Base-by-base conservation (phyloP, 2,888 invertebrate genomes). In the Epinotia bilunana region DNA sequence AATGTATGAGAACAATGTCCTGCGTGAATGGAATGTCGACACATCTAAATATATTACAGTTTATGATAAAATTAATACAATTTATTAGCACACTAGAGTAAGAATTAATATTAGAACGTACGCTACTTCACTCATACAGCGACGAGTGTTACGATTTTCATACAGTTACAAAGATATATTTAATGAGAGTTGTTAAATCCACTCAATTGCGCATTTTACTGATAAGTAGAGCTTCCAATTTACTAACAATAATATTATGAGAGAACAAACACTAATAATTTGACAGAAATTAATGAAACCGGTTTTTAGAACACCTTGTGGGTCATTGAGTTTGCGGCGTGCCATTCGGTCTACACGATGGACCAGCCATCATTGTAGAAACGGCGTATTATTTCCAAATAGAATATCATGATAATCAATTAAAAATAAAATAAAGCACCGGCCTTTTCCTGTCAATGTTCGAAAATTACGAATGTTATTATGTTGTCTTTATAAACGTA, bases 71-170 rank as follows among this genome's bases (percentile, higher is more conserved):
- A 91, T 92, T 93, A 92, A 90, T 92, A 92, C 88, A 88, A 91
- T 88, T 91, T 88, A 93, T 93, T 94, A 94, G 93, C 92, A 94
- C 94, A 90, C 93, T 94, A 93, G 84, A 89, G 85, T 91, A 91
- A 91, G 81, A 89, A 91, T 92, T 93, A 92, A 90, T 91, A 88
- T 84, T 91, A 89, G 90, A 91, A 87, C 87, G 82, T 90, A 86
- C 86, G 83, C 76, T 77, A 83, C 80, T 75, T 83, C 89, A 85
- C 83, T 83, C 90, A 89, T 78, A 76, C 84, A 79, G 77, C 78
- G 74, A 83, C 89, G 88, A 88, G 86, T 88, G 83, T 86, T 91
- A 88, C 87, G 85, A 90, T 88, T 89, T 87, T 83, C 62, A 76
- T 68, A 39, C 18, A 49, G 13, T 18, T 43, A n/a, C 5, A 65